These are phyloP conservation scores for Sorex araneus DNA, from an alignment of 2,113 vertebrate species.

Conservation along the genomic window DNA sequence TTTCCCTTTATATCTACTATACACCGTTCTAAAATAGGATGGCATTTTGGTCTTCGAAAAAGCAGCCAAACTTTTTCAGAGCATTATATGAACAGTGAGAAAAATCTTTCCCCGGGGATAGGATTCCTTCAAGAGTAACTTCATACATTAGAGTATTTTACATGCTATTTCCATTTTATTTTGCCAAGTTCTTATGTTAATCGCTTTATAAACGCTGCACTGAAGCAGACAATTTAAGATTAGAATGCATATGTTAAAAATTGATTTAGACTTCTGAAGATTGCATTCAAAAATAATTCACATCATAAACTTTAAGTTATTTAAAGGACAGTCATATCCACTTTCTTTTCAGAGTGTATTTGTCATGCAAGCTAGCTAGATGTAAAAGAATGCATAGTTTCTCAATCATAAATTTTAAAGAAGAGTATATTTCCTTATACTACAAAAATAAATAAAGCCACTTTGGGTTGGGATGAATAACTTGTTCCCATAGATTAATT, in stretches of 20 bases:
- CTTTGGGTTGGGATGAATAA: neutral
- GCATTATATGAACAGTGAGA: neutral
- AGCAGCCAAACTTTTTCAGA: neutral
- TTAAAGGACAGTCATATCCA: neutral
- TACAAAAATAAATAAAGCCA: slow-evolving; percentile 40
- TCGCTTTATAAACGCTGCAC: neutral
- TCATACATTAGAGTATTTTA: slow-evolving; percentile 17
- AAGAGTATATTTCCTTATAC: neutral
- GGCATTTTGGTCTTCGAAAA: neutral
- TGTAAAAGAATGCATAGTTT: neutral
- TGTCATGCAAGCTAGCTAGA: neutral
- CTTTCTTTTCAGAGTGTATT: neutral
- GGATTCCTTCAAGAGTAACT: slow-evolving; percentile 37
- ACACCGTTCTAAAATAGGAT: slow-evolving; percentile 35
- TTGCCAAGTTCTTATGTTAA: slow-evolving; percentile 43
- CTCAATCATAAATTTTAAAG: neutral
- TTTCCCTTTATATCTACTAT: neutral
- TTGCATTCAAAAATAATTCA: slow-evolving; percentile 61
- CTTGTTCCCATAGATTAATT: neutral
- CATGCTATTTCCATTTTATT: slow-evolving; percentile 25
- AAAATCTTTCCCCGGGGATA: neutral
- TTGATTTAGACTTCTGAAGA: slow-evolving; percentile 18
- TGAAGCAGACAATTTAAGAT: slow-evolving; percentile 1
- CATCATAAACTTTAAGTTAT: slow-evolving; percentile 7
- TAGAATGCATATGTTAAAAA: neutral